Conservation (phyloP, 2,113 vertebrate species). For the Marmota monax region DNA sequence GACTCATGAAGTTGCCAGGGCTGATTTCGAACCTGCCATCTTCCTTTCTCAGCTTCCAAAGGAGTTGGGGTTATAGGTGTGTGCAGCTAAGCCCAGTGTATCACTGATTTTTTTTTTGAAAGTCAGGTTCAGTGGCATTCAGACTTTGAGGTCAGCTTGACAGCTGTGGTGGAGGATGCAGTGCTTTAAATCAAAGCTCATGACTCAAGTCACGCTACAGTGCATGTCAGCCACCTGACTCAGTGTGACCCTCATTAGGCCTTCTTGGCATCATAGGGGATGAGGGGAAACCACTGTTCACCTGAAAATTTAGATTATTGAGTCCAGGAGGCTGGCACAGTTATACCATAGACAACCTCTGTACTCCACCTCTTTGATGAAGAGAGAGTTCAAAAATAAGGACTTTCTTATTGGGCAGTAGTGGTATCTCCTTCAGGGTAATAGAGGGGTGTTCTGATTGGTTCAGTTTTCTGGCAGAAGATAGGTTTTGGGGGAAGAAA, state of each 20-base stretch:
- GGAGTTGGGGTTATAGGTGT: too few relatives aligned
- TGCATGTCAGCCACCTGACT: neutral
- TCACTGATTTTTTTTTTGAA: neutral
- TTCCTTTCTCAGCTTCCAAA: too few relatives aligned
- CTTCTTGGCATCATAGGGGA: neutral
- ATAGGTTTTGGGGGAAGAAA: neutral
- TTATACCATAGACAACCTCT: neutral
- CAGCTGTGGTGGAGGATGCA: neutral
- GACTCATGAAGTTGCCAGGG: too few relatives aligned
- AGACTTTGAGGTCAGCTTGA: neutral
- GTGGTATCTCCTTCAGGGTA: neutral
- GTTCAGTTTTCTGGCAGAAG: constrained; percentile 9
- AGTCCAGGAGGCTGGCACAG: neutral
- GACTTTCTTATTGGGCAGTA: neutral
- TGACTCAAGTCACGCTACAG: neutral
- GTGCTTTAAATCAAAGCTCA: neutral
- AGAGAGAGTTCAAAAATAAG: neutral
- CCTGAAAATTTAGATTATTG: neutral
- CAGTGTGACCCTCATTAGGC: neutral
- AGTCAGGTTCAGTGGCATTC: constrained; percentile 1
- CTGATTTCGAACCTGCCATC: too few relatives aligned
- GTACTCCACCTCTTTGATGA: neutral
- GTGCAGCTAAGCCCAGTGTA: too few relatives aligned
- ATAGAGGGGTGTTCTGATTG: neutral
- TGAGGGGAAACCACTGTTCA: neutral